Conservation (phyloP, 2,113 vertebrate species). For the Mirza zaza region DNA sequence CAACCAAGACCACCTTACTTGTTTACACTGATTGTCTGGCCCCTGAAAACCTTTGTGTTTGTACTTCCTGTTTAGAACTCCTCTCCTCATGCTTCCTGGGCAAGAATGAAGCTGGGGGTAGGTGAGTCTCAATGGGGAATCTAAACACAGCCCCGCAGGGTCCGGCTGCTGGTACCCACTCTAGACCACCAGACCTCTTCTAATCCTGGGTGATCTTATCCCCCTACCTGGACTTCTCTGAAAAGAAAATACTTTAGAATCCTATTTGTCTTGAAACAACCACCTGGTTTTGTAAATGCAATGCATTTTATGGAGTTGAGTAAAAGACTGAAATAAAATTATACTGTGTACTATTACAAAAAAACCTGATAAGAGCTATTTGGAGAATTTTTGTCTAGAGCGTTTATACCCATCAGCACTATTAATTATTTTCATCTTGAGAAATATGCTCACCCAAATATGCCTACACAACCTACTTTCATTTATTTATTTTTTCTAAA, state of each 20-base stretch:
- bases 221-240: background rate
- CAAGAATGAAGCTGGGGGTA: background rate
- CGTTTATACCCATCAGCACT: background rate
- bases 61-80: background rate
- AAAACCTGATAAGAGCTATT: slow-evolving; percentile 69
- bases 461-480: slow-evolving; percentile 79
- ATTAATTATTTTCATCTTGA: slow-evolving; percentile 73
- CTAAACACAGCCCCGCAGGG: background rate
- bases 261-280: slow-evolving; percentile 50
- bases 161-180: background rate
- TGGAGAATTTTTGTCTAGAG: slow-evolving; percentile 72
- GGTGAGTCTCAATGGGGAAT: background rate
- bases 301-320: slow-evolving; percentile 57
- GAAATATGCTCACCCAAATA: slow-evolving; percentile 60
- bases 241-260: slow-evolving; percentile 13
- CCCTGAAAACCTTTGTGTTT: background rate
- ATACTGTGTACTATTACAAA: slow-evolving; percentile 57
- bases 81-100: background rate
- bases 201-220: background rate
- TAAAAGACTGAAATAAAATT: slow-evolving; percentile 73
- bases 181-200: background rate
- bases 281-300: slow-evolving; percentile 65
- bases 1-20: background rate
- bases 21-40: background rate
- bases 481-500: slow-evolving; percentile 86